phyloP scores from a whole-genome alignment of 2,113 vertebrate species.

The Psilopsiagon aymara region DNA sequence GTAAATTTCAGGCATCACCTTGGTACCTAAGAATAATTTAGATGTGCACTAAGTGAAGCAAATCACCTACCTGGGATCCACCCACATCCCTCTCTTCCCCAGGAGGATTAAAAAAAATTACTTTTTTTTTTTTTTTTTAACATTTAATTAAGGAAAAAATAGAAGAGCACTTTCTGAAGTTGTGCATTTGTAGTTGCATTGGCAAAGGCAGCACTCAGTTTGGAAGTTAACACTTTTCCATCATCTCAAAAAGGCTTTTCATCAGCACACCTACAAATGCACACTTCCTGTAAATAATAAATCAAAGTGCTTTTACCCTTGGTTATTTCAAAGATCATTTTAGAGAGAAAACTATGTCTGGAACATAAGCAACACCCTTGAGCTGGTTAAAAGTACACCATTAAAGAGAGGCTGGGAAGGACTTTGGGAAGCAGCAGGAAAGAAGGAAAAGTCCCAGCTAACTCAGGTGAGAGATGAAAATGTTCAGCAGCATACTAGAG shows the following conservation, averaged over 20 bases:
- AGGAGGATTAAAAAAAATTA: background rate
- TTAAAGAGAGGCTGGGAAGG: background rate
- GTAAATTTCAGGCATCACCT: background rate
- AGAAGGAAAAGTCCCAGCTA: background rate
- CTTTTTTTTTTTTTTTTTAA: background rate
- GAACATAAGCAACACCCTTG: background rate
- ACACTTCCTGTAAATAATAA: constrained; percentile 4
- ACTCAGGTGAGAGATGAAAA: background rate
- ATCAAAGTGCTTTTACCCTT: background rate
- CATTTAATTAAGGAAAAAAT: background rate
- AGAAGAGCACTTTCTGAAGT: background rate
- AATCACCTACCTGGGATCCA: background rate
- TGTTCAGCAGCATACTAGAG: background rate
- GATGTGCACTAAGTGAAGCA: background rate
- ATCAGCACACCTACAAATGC: background rate
- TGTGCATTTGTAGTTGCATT: background rate
- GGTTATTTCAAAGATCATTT: background rate
- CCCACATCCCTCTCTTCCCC: background rate
- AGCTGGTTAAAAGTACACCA: background rate
- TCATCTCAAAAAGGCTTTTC: background rate
- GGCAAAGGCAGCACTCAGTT: background rate
- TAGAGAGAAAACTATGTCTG: background rate
- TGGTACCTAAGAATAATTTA: background rate
- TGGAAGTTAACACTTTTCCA: background rate
- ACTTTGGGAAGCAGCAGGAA: background rate